These are phyloP conservation scores for Phengaris arion DNA, from an alignment of 2,888 invertebrate genomes.

Conservation along the genomic window DNA sequence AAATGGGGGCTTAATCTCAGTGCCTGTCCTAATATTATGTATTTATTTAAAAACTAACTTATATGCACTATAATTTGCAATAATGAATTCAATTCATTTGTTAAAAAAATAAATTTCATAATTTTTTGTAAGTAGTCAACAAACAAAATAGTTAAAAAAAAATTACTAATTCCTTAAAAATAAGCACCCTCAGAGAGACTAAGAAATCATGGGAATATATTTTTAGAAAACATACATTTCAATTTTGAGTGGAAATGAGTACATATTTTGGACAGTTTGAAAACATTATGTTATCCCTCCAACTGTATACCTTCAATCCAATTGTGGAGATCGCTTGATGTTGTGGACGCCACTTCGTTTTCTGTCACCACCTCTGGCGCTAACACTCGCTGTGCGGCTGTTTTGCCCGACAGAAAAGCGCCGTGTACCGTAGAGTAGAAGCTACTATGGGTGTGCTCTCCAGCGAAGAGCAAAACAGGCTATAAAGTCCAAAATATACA, in stretches of 20 bases:
- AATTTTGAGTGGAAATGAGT: constrained; percentile 23
- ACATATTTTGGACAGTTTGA: constrained; percentile 13
- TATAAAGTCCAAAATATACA: constrained; percentile 56
- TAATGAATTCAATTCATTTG: not conserved
- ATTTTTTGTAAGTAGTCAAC: not conserved
- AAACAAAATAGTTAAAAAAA: not conserved
- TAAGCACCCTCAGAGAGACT: not conserved
- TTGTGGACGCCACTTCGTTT: constrained; percentile 85
- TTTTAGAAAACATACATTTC: constrained; percentile 10
- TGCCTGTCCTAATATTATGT: not conserved
- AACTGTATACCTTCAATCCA: constrained; percentile 94
- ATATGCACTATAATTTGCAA: not conserved
- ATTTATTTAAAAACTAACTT: not conserved
- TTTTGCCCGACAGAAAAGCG: constrained; percentile 92
- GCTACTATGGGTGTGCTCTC: constrained; percentile 96
- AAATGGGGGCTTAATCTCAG: constrained; percentile 1
- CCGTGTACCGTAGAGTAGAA: constrained; percentile 98
- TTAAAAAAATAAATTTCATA: not conserved
- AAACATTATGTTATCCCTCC: constrained; percentile 63
- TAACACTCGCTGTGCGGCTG: constrained; percentile 86
- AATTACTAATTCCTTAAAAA: not conserved
- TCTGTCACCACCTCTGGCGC: constrained; percentile 81
- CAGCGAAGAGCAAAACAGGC: constrained; percentile 93
- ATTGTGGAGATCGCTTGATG: constrained; percentile 89
- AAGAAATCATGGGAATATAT: not conserved